Base-by-base conservation (phyloP, 2,888 invertebrate genomes). In the Miltochrista miniata region DNA sequence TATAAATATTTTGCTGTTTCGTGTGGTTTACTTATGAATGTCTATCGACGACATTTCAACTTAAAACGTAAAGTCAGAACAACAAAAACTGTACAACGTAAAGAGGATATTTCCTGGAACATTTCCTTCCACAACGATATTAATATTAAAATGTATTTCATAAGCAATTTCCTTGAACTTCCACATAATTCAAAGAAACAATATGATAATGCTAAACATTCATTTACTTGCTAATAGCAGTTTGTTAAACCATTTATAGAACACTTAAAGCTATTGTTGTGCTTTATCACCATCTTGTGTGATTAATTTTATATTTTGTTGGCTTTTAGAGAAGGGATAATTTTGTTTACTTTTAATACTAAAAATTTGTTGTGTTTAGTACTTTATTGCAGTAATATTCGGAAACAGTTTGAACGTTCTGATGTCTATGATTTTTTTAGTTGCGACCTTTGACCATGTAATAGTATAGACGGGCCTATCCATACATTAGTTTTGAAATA, bases 201-300 rank as follows among this genome's bases (percentile, higher is more conserved):
- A 24, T 24, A 24, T 24, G 18, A 14, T 61, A 51, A 54, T 14
- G 38, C 46, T 49, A 39, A 36, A 55, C 48, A 31, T 52, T 54
- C 50, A 47, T 55, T 48, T 48, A 52, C 45, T 44, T 48, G 46
- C 13, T 48, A 48, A 59, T 54, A 63, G 60, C 57, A 50, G 50
- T 67, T 67, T 60, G 61, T 61, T 54, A 55, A 51, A 46, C 55
- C 37, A 58, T 64, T 56, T 64, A 31, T 44, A 37, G 31, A 49
- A 49, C 54, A 49, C 44, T 63, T 51, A 54, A 54, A 51, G 52
- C 47, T 45, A 53, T 52, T 56, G 50, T 49, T 61, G 52, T 61
- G 64, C 55, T 56, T 61, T 67, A 65, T 68, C 64, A 54, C 48
- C 46, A 67, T 61, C 64, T 64, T 40, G 37, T 58, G 34, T 37